A percentile compares a stretch with the other conserved stretches of the same genome.
These are phyloP conservation scores for Cataglyphis hispanica DNA, from an alignment of 1,140 invertebrate genomes.

Conservation along the genomic window DNA sequence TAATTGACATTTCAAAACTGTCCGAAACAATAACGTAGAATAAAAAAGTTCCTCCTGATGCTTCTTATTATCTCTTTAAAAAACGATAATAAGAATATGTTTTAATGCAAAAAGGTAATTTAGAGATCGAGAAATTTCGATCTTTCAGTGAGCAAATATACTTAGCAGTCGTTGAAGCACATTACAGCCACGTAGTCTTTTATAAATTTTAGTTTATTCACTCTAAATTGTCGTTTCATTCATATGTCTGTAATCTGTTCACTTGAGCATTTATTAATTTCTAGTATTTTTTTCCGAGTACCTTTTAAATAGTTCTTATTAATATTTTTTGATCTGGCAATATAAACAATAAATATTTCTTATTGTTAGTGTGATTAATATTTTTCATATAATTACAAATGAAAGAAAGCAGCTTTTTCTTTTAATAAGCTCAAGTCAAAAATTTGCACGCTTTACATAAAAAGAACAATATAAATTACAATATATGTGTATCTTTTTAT, in stretches of 20 bases:
- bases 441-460: not conserved
- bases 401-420: not conserved
- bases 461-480: not conserved
- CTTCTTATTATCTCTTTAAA: not conserved
- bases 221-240: slow-evolving; percentile 4
- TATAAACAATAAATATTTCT: not conserved
- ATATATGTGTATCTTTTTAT: not conserved
- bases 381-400: not conserved
- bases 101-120: not conserved
- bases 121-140: not conserved
- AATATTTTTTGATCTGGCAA: slow-evolving; percentile 24
- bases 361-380: not conserved
- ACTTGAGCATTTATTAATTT: not conserved
- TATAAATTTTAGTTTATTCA: slow-evolving; percentile 4
- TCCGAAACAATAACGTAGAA: not conserved
- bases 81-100: not conserved
- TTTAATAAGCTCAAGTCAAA: not conserved
- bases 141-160: slow-evolving; percentile 39
- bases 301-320: not conserved
- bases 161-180: not conserved
- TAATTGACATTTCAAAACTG: slow-evolving; percentile 24
- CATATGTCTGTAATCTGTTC: not conserved
- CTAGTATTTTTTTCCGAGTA: not conserved
- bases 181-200: not conserved
- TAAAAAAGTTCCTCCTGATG: not conserved